Base-by-base conservation (phyloP, 2,888 invertebrate genomes). In the Rapana venosa region DNA sequence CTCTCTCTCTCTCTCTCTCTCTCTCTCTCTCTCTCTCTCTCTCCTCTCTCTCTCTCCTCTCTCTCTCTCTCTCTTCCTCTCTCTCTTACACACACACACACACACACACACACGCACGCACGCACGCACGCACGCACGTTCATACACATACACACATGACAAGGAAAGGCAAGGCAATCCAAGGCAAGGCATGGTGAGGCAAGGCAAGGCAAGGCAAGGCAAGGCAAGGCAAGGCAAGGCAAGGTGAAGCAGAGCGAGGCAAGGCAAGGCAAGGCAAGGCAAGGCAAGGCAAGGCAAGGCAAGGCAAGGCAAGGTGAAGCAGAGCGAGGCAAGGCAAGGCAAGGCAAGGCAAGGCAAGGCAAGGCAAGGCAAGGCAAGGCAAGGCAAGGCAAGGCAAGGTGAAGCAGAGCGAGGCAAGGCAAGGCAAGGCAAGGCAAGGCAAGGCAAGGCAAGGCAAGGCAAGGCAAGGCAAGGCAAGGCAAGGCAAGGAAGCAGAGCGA, bases 371-470 rank as follows among this genome's bases (percentile, higher is more conserved):
- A 58, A 58, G 58, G 58, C 8, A 58, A 58, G 58, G n/a, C n/a
- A n/a, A n/a, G n/a, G n/a, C n/a, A n/a, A n/a, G n/a, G n/a, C n/a
- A n/a, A n/a, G n/a, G n/a, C n/a, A n/a, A n/a, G n/a, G n/a, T n/a
- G n/a, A n/a, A n/a, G n/a, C n/a, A n/a, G n/a, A n/a, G n/a, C n/a
- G n/a, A n/a, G n/a, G n/a, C n/a, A n/a, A n/a, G n/a, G n/a, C n/a
- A n/a, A n/a, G n/a, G n/a, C n/a, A n/a, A n/a, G n/a, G n/a, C n/a
- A n/a, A n/a, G n/a, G n/a, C n/a, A 70, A 77, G 87, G 81, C 30
- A 90, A 90, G 89, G 17, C 36, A 30, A 70, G 35, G 70, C 70
- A 89, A 84, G 30, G 85, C 58, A 83, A 58, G n/a, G 58, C 87
- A 58, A 61, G 87, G 22, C 47, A 47, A 86, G 66, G 8, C 66